Evolutionary conservation across 1,140 invertebrate species (phyloP).

Genomic region (Macrotrachela quadricornifera): DNA sequence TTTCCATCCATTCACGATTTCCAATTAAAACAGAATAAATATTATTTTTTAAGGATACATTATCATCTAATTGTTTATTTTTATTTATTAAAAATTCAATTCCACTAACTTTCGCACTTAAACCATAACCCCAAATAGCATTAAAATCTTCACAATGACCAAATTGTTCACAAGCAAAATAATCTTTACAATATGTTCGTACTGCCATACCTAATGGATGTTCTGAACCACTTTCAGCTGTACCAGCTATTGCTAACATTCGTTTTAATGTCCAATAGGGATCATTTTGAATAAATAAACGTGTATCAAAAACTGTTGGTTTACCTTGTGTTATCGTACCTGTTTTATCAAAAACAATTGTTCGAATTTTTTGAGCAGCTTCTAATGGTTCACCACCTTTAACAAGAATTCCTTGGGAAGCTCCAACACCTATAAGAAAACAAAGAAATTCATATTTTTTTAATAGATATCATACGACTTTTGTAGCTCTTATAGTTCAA

Average conservation of each 20-base stretch:
- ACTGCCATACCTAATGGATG: conserved; percentile 89
- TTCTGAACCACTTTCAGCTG: conserved; percentile 78
- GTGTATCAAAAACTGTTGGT: conserved; percentile 44
- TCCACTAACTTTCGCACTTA: conserved; percentile 45
- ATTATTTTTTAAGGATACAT: conserved; percentile 10
- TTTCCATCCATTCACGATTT: conserved; percentile 83
- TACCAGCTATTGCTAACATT: conserved; percentile 54
- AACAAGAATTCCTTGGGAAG: conserved; percentile 77
- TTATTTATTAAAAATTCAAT: background rate
- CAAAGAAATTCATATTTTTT: too few relatives aligned
- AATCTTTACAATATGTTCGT: conserved; percentile 54
- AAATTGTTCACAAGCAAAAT: conserved; percentile 34
- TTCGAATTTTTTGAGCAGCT: conserved; percentile 80
- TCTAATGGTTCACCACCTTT: conserved; percentile 92
- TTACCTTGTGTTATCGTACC: conserved; percentile 83
- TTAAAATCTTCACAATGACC: conserved; percentile 50
- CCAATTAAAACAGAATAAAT: conserved; percentile 54
- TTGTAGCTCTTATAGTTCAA: too few relatives aligned
- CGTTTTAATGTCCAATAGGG: conserved; percentile 44
- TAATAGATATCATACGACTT: too few relatives aligned
- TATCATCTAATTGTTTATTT: conserved; percentile 9
- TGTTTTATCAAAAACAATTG: conserved; percentile 92
- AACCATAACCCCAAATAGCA: conserved; percentile 68
- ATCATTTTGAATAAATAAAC: conserved; percentile 35
- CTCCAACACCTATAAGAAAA: conserved; percentile 47